Base-by-base conservation (phyloP, 2,113 vertebrate genomes). In the Platichthys flesus region DNA sequence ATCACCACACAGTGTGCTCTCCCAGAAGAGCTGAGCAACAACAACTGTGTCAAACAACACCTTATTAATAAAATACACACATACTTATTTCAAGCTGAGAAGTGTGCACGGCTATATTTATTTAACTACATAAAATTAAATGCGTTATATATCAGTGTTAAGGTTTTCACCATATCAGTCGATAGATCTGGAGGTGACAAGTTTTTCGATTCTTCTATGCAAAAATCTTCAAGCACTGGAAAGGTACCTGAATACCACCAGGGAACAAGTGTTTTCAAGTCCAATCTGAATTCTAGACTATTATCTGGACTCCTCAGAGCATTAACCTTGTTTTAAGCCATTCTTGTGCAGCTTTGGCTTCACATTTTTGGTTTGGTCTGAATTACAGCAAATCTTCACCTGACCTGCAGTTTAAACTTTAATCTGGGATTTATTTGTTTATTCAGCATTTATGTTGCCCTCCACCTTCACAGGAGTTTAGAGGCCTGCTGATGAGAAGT, bases 1-100 rank as follows among this genome's bases (percentile, higher is more conserved):
- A 70, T 72, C 45, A 24, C 12, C 45, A 73, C 76, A 71, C 47
- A 63, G 28, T 4, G 56, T 13, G 21, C 73, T 56, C 68, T 75
- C 59, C 63, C 15, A 13, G 8, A n/a, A 61, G 55, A n/a, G 2
- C 23, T 37, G 13, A 54, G 1, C 26, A 9, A 24, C 59, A 54
- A 42, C 40, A 42, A 42, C 40, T 3, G 40, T 13, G 40, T 42
- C 15, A 62, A 47, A 24, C 20, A 63, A 65, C 20, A 63, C 4
- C 28, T 60, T 67, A 71, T 52, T 71, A 52, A 76, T 79, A 10
- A 64, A 75, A 71, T 12, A 16, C 14, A 21, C 16, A 26, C 26
- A 24, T 24, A 16, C 67, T 28, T 20, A 37, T n/a, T 28, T 40
- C 20, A 60, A 68, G n/a, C 54, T 63, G n/a, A 31, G 20, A 9